These are phyloP conservation scores for Huso huso DNA, from an alignment of 2,797 vertebrate genomes.

Conservation along the genomic window DNA sequence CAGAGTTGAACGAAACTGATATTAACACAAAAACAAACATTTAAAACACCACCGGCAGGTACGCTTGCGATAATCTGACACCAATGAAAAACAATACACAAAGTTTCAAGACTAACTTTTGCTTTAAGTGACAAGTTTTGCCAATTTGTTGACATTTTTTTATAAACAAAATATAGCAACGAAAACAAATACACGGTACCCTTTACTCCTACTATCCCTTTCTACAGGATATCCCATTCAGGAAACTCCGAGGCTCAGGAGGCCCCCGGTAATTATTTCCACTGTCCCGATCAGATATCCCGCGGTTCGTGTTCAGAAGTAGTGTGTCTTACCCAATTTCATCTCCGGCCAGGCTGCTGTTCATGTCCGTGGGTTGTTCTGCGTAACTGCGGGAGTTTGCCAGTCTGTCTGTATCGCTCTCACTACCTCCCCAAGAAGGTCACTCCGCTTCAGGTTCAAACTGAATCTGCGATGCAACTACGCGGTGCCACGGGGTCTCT, in stretches of 20 bases:
- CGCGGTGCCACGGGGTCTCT: constrained; percentile 51
- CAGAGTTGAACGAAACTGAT: too few species aligned
- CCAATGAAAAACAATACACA: too few species aligned
- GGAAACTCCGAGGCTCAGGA: constrained; percentile 10
- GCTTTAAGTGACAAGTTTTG: too few species aligned
- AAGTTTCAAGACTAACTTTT: too few species aligned
- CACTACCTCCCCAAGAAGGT: constrained; percentile 61
- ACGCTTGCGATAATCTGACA: too few species aligned
- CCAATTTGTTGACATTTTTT: too few species aligned
- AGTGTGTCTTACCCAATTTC: constrained; percentile 84
- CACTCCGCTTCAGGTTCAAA: constrained; percentile 76
- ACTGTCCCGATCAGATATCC: too few species aligned
- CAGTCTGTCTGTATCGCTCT: constrained; percentile 59
- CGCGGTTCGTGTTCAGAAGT: neutral
- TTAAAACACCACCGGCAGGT: too few species aligned
- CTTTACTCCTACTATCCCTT: too few species aligned
- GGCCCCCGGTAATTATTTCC: neutral
- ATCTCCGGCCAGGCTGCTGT: constrained; percentile 88
- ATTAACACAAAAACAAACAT: too few species aligned
- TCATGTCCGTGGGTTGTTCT: constrained; percentile 75
- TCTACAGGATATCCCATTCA: constrained; percentile 5
- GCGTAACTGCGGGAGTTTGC: constrained; percentile 41
- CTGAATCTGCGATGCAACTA: constrained; percentile 80
- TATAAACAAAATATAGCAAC: too few species aligned
- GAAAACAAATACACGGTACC: too few species aligned